These are phyloP conservation scores for Amblyopsis hoosieri DNA, from an alignment of 2,797 vertebrate genomes.

Conservation along the genomic window DNA sequence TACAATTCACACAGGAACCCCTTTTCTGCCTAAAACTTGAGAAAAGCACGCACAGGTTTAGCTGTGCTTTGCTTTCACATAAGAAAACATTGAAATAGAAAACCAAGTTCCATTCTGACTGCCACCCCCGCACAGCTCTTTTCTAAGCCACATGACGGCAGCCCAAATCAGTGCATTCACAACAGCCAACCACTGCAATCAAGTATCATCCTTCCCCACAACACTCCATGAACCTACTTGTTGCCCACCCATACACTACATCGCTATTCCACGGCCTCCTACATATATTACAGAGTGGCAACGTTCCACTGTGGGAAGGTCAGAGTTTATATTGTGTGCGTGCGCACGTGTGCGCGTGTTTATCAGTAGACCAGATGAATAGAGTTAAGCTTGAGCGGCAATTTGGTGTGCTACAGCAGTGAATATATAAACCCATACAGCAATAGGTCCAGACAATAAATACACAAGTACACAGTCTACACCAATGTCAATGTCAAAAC, in stretches of 20 bases:
- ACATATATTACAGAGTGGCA: conserved; percentile 6
- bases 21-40: not conserved
- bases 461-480: too few relatives aligned
- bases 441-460: too few relatives aligned
- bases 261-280: conserved; percentile 4
- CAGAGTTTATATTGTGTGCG: too few relatives aligned
- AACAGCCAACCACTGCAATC: conserved; percentile 54
- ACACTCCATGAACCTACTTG: conserved; percentile 50
- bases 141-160: conserved; percentile 47
- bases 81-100: conserved; percentile 32
- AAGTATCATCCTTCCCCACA: conserved; percentile 52
- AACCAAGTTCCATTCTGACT: conserved; percentile 30
- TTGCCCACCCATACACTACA: not conserved
- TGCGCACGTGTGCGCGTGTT: too few relatives aligned
- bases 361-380: too few relatives aligned
- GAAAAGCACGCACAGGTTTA: not conserved
- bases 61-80: conserved; percentile 34
- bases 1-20: not conserved
- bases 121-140: conserved; percentile 48
- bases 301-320: conserved; percentile 7
- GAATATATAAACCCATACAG: too few relatives aligned
- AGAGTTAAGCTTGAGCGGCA: too few relatives aligned
- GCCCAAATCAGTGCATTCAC: conserved; percentile 41
- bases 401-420: too few relatives aligned
- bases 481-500: too few relatives aligned